phyloP scores from a whole-genome alignment of 2,888 invertebrate genomes.

The Nasonia oneida region DNA sequence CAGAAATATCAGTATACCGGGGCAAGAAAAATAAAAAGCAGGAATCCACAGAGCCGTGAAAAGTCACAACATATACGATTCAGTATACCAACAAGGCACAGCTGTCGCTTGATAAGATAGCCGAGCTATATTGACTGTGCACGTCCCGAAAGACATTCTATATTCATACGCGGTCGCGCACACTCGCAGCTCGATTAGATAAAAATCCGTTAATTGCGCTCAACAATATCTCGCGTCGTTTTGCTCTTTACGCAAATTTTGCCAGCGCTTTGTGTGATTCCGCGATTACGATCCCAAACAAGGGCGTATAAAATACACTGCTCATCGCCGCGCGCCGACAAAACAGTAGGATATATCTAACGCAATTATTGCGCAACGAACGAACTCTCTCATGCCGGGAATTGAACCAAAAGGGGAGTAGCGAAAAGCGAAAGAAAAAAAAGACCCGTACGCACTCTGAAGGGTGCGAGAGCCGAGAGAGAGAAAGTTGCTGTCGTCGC shows the following conservation, averaged over 20 bases:
- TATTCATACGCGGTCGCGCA: neutral
- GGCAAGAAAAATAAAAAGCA: neutral
- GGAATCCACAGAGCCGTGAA: neutral
- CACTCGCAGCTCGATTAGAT: conserved; percentile 23
- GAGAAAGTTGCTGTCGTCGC: conserved; percentile 25
- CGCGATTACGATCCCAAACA: neutral
- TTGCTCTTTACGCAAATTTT: neutral
- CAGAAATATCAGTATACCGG: neutral
- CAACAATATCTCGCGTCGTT: neutral
- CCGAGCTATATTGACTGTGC: neutral
- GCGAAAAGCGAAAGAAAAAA: neutral
- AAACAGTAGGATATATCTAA: conserved; percentile 18
- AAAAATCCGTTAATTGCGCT: conserved; percentile 23
- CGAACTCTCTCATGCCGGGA: neutral
- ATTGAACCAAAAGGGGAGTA: neutral
- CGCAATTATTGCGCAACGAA: conserved; percentile 29
- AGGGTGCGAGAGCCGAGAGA: conserved; percentile 11
- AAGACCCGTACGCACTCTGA: neutral
- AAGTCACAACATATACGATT: neutral
- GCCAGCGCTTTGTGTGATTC: too few relatives aligned
- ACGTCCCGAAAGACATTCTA: conserved; percentile 26
- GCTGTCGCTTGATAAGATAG: conserved; percentile 30
- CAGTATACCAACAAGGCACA: neutral
- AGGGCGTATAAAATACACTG: neutral
- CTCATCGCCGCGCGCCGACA: neutral